Conservation (phyloP, 2,113 vertebrate genomes). For the Lepisosteus osseus region DNA sequence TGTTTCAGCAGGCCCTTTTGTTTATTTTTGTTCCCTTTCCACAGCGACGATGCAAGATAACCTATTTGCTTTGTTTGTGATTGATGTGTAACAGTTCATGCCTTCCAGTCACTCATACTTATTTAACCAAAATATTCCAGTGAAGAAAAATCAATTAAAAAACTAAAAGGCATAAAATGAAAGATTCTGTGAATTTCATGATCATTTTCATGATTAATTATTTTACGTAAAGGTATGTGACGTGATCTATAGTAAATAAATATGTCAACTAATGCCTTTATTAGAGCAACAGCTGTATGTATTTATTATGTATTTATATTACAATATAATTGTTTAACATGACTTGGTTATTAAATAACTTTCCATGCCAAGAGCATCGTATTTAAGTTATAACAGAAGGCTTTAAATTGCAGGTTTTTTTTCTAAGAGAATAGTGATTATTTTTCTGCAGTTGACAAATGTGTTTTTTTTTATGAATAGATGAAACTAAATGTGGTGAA, state of each 20-base stretch:
- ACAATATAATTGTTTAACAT: too few relatives aligned
- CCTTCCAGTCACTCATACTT: background rate
- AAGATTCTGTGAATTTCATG: background rate
- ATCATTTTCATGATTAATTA: background rate
- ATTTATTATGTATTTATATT: background rate
- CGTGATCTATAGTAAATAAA: background rate
- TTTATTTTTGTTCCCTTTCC: background rate
- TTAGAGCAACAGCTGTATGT: conserved; percentile 1
- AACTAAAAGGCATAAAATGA: background rate
- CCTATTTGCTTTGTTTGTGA: conserved; percentile 20
- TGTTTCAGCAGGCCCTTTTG: conserved; percentile 16
- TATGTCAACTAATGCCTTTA: background rate
- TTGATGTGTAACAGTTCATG: too few relatives aligned
- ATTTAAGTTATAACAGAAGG: too few relatives aligned
- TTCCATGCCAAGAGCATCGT: too few relatives aligned
- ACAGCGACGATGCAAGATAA: conserved; percentile 10
- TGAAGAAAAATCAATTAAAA: conserved; percentile 1
- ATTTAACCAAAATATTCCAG: background rate
- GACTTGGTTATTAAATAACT: too few relatives aligned
- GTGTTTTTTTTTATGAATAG: too few relatives aligned
- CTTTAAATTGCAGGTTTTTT: too few relatives aligned
- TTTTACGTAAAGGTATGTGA: background rate
- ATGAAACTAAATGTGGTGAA: too few relatives aligned
- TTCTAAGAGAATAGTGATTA: too few relatives aligned
- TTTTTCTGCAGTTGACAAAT: too few relatives aligned